These are phyloP conservation scores for Mythimna vitellina DNA, from an alignment of 2,888 invertebrate species.

Conservation along the genomic window DNA sequence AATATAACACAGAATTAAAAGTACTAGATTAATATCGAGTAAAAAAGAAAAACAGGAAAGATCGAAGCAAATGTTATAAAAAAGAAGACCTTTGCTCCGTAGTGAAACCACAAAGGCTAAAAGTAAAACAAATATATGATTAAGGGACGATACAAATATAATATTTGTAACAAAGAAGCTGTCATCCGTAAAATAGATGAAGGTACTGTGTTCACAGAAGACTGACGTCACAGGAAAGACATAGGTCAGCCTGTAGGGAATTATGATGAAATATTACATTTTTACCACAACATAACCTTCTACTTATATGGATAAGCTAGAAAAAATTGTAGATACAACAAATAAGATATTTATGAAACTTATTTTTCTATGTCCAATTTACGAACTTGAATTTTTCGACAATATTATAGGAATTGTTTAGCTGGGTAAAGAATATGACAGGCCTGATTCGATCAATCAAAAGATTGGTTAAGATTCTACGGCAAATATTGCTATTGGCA, in stretches of 20 bases:
- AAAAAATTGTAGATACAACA: neutral
- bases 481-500: neutral
- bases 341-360: neutral
- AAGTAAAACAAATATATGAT: constrained; percentile 9
- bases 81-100: neutral
- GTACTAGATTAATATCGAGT: no score
- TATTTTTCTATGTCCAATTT: constrained; percentile 8
- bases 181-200: constrained; percentile 34
- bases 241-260: constrained; percentile 49
- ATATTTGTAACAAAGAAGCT: constrained; percentile 25
- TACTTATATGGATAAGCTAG: neutral
- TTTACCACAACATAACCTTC: constrained; percentile 13
- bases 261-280: constrained; percentile 39
- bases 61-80: neutral
- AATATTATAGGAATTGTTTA: neutral
- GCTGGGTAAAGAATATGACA: neutral
- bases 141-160: constrained; percentile 12
- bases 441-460: neutral
- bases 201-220: constrained; percentile 24
- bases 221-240: constrained; percentile 34
- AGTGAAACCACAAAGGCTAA: neutral
- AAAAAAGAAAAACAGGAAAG: neutral
- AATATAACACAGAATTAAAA: no score
- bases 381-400: neutral
- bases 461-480: neutral